Base-by-base conservation (phyloP, 2,888 invertebrate species). In the Serripes groenlandicus region DNA sequence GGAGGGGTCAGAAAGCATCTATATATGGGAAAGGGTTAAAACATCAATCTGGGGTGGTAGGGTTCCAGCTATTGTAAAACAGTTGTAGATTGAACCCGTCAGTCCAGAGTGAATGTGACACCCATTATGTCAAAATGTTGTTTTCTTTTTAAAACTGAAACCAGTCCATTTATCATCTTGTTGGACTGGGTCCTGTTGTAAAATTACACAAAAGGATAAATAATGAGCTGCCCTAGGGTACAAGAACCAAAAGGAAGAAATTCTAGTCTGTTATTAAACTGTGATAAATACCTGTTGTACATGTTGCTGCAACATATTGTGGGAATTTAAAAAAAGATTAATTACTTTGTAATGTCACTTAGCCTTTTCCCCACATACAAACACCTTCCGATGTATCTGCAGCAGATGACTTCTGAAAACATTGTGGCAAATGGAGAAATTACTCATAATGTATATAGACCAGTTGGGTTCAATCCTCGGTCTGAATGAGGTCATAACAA, bases 191-290 rank as follows among this genome's bases (percentile, higher is more conserved):
- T 66, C 42, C 42, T 26, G 66, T 64, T 37, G 42, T 42, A 26
- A 66, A 66, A 1, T 42, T 23, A 30, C 62, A 66, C 66, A 66
- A 37, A 66, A 66, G 66, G 66, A 66, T 66, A n/a, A 66, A 42
- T 28, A 66, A 66, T 42, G 37, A 66, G 35, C 35, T 26, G 42
- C 37, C 35, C 35, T 23, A 42, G 42, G 42, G 35, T 66, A 66
- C 37, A 66, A 42, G 37, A 66, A 66, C 66, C 66, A 37, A 66
- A 37, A 18, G 26, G 66, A 66, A 66, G 35, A 42, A 32, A 42
- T 66, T 42, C 5, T 26, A 37, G 9, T 42, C 28, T n/a, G 30
- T 62, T 34, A 62, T 62, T n/a, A 62, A 62, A 32, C n/a, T 62
- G 62, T 62, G 32, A 62, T 62, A 34, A 62, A 62, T 62, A 62